Evolutionary conservation across 2,797 vertebrate genomes (phyloP), one percentile per base, ranked within the genome.

Genomic region (Acipenser oxyrinchus): DNA sequence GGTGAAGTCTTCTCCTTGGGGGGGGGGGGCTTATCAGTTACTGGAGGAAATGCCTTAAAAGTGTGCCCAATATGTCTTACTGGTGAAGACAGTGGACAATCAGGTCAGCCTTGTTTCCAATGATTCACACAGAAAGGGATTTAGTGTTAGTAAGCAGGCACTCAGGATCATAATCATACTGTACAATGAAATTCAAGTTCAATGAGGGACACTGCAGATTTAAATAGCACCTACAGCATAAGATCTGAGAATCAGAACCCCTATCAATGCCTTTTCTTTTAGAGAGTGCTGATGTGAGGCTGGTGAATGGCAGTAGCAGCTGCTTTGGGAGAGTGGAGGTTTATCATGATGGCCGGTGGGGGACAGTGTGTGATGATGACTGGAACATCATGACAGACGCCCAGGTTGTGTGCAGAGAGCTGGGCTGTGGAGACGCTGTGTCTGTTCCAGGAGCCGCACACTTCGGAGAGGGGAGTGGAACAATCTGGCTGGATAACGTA

Each of bases 291-390:
- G 71, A 66, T 49, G 70, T 86, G 63, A 77, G 86, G 69, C 79
- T 90, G 57, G 79, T 78, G 15, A 74, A 81, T 50, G 86, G 82
- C 6, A 82, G 12, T 1, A 72, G 64, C 74, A 73, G 76, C 57
- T 91, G 89, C 66, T 85, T 82, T 0, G 88, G 88, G 48, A 81
- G 86, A 66, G 87, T 91, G 2, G 89, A 91, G 77, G 78, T 91
- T 1, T 83, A 80, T 66, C 77, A 73, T 64, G 77, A 78, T 49
- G 71, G 78, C 65, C 79, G 83, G 70, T 91, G 89, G 89, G 86
- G 84, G 51, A 87, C 87, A 0, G 84, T 91, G 4, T 90, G 88
- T 4, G 80, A 84, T 75, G 70, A 69, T 0, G 82, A 73, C 48
- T 91, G 89, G 88, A 82, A 85, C 72, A 59, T 82, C n/a, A n/a